phyloP scores from a whole-genome alignment of 2,113 vertebrate genomes.

The Caretta caretta region DNA sequence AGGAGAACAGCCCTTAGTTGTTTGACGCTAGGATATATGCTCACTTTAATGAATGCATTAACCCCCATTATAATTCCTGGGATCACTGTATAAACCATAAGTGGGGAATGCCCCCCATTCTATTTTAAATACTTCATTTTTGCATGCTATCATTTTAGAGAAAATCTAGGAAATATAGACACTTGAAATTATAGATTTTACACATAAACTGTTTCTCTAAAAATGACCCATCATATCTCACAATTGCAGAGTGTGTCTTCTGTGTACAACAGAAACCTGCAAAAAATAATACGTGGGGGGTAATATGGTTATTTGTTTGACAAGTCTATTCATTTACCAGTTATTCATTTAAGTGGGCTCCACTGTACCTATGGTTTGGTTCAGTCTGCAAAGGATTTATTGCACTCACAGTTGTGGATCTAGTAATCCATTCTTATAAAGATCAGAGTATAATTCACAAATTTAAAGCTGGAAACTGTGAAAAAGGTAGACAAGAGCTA shows the following conservation, averaged over 20 bases:
- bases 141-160: neutral
- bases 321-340: neutral
- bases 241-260: neutral
- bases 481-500: neutral
- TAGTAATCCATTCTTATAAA: slow-evolving; percentile 51
- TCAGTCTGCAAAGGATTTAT: slow-evolving; percentile 18
- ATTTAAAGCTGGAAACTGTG: neutral
- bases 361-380: slow-evolving; percentile 6
- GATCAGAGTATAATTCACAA: slow-evolving; percentile 17
- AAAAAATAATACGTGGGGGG: neutral
- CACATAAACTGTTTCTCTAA: neutral
- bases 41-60: neutral
- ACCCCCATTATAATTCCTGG: neutral
- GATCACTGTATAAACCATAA: neutral
- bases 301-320: neutral
- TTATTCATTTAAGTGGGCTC: slow-evolving; percentile 10
- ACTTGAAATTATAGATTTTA: neutral
- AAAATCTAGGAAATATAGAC: neutral
- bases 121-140: neutral
- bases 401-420: slow-evolving; percentile 40
- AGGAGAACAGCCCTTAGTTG: neutral
- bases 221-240: neutral
- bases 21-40: neutral
- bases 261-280: neutral
- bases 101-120: neutral